Conservation (phyloP, 2,888 invertebrate genomes). For the Eristalis arbustorum region DNA sequence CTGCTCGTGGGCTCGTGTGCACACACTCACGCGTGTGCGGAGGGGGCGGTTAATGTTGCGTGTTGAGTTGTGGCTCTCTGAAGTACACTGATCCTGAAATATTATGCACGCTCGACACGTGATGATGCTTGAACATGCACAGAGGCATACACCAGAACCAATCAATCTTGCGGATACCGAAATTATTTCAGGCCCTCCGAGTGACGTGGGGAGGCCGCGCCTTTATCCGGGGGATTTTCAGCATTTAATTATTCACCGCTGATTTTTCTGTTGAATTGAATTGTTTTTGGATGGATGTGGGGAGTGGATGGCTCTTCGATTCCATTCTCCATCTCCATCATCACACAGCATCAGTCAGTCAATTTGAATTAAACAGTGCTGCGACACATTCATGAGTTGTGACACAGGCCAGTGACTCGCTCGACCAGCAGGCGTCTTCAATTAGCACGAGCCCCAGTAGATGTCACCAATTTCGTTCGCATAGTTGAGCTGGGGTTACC, state of each 20-base stretch:
- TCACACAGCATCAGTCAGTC: too few species aligned
- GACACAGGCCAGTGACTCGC: too few species aligned
- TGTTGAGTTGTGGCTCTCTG: background rate
- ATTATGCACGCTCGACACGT: background rate
- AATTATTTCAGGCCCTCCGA: background rate
- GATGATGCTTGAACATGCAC: background rate
- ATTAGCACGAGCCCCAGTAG: too few species aligned
- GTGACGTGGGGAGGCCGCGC: background rate
- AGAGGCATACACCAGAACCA: background rate
- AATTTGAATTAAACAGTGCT: too few species aligned
- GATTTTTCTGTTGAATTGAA: background rate
- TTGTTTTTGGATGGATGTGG: too few species aligned
- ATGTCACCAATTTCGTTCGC: too few species aligned
- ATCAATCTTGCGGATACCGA: background rate
- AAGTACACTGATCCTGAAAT: background rate
- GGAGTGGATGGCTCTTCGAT: too few species aligned
- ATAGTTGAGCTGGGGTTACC: too few species aligned
- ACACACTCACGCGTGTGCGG: background rate
- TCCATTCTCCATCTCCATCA: too few species aligned
- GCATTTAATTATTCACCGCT: background rate
- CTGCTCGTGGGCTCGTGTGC: too few species aligned
- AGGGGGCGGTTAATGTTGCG: background rate
- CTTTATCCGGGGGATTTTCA: background rate
- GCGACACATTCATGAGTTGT: too few species aligned
- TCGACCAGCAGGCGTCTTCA: too few species aligned